Percentiles rank a stretch among this genome's conserved stretches.
Conservation (phyloP, 35 echinoderm and acorn worm genomes). For the Heliocidaris tuberculata region DNA sequence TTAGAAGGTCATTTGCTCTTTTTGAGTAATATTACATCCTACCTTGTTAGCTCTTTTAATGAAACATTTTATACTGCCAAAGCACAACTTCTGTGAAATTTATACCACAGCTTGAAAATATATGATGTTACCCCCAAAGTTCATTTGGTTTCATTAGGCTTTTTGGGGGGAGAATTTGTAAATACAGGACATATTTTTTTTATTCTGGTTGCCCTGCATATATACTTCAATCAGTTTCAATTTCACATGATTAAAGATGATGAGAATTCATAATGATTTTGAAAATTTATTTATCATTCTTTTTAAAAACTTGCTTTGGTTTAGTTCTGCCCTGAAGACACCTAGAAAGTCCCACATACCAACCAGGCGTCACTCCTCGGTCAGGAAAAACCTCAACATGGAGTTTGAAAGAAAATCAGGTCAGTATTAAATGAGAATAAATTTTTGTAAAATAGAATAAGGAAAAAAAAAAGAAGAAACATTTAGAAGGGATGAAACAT, state of each 20-base stretch:
- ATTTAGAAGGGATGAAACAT: neutral
- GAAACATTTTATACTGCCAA: too few species aligned
- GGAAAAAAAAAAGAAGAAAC: neutral
- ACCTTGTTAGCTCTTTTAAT: too few species aligned
- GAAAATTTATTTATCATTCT: neutral
- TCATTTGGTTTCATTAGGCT: neutral
- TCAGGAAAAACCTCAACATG: neutral
- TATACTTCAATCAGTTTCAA: neutral
- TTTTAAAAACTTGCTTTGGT: neutral
- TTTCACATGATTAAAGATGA: neutral
- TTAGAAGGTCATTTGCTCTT: too few species aligned
- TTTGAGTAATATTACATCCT: too few species aligned
- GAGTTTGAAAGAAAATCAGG: slow-evolving; percentile 12
- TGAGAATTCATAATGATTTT: neutral
- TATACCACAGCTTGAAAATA: too few species aligned
- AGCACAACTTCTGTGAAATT: too few species aligned
- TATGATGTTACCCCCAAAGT: neutral
- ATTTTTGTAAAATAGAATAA: neutral
- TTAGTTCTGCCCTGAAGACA: neutral
- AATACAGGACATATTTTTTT: neutral
- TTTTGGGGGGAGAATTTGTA: neutral
- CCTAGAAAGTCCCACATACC: neutral
- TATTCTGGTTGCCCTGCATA: neutral
- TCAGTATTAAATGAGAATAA: neutral
- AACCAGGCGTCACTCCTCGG: neutral